Conservation (phyloP, 2,797 vertebrate species). For the Peromyscus attwateri region DNA sequence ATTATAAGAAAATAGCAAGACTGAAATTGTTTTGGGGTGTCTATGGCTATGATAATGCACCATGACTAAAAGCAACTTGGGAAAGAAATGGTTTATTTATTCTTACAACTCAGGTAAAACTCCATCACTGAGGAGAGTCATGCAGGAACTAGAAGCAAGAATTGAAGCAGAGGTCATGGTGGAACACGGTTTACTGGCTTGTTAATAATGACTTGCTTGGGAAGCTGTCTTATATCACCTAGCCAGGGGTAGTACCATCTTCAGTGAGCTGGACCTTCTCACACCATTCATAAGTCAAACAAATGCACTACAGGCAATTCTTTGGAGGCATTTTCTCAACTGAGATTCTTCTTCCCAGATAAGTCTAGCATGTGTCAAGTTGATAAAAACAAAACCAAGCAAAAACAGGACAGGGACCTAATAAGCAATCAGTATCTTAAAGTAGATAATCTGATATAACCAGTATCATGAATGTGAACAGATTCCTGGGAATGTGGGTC, state of each 20-base stretch:
- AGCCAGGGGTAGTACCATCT: neutral
- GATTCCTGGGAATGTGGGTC: neutral
- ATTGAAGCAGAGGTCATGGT: neutral
- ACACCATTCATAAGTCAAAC: neutral
- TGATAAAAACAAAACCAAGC: neutral
- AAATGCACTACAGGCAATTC: neutral
- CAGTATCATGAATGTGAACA: neutral
- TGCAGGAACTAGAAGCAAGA: neutral
- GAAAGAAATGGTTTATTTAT: neutral
- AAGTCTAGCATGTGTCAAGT: neutral
- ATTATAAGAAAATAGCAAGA: neutral
- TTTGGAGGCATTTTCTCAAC: neutral
- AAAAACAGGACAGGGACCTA: neutral
- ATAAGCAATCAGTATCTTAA: neutral
- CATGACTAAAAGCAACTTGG: neutral
- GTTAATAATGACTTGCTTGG: neutral
- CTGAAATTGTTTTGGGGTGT: neutral
- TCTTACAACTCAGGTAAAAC: no score
- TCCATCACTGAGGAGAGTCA: neutral
- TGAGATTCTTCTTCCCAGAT: neutral
- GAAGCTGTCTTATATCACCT: no score
- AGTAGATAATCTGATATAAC: no score
- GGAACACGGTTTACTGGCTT: neutral
- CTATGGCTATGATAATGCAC: neutral
- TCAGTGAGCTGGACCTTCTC: neutral